Base-by-base conservation (phyloP, 2,797 vertebrate species). In the Cephalopachus bancanus region DNA sequence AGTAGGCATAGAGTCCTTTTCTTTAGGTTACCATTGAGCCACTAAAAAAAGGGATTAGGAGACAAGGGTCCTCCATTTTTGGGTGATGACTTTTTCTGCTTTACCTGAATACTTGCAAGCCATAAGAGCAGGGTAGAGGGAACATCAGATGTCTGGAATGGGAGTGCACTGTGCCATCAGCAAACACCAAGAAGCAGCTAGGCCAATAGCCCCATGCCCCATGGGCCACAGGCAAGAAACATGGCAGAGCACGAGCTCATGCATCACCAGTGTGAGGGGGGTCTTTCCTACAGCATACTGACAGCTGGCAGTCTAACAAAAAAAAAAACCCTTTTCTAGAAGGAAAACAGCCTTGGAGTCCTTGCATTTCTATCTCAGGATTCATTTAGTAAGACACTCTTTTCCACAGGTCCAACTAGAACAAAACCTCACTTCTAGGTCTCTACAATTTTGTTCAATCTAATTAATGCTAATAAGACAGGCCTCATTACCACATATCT, bases 341-440 rank as follows among this genome's bases (percentile, higher is more conserved):
- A 75, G 55, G 59, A 60, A 95, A 80, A 90, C 65, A 86, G 75
- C 60, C 33, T 33, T 51, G 33, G 37, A 62, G 28, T 51, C 37
- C 75, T 30, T 85, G 51, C 85, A 49, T 65, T 75, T 87, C 51
- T 86, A n/a, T 28, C 74, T 93, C 84, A 89, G 26, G 60, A 80
- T 65, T 81, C 55, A 37, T 37, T 84, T 71, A 93, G 44, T 76
- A 93, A 72, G 62, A 83, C 24, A 90, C n/a, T 81, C 16, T 74
- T n/a, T 20, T 75, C 49, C 79, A 90, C 1, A 81, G 17, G 55
- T 67, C 55, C 28, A 83, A 60, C 1, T 69, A 44, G 55, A 84
- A 90, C 7, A 91, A 96, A 95, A 55, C 15, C 53, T 94, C 74
- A 83, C 85, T 44, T 87, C 44, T 30, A 92, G 72, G 33, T 83